phyloP scores from a whole-genome alignment of 30 jellyfish, hydroid and myxozoan genomes.

The Chironex yamaguchii region DNA sequence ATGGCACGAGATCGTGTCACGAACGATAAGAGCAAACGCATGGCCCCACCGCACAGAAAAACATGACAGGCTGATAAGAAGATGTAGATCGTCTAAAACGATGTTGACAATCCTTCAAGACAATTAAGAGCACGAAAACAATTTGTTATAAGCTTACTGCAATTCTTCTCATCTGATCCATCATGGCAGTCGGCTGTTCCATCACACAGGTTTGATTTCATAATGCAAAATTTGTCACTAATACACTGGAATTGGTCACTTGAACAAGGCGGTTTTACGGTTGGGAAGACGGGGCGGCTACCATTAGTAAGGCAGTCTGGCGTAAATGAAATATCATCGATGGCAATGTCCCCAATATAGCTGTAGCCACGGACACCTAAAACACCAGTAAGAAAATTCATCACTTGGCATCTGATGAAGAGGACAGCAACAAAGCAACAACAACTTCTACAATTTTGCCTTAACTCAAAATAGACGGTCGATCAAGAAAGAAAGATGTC shows the following conservation, averaged over 20 bases:
- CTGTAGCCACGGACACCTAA: constrained; percentile 86
- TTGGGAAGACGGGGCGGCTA: constrained; percentile 94
- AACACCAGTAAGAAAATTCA: background rate
- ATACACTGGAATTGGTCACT: constrained; percentile 68
- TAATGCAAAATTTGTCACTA: constrained; percentile 68
- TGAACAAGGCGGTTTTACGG: constrained; percentile 80
- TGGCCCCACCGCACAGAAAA: background rate
- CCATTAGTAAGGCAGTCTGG: constrained; percentile 97
- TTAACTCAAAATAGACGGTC: background rate
- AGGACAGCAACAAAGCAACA: too few relatives aligned
- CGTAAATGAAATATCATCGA: constrained; percentile 90
- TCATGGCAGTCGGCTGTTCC: constrained; percentile 82
- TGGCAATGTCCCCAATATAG: constrained; percentile 94
- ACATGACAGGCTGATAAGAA: background rate
- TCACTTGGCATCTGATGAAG: too few relatives aligned
- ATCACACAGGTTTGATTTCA: constrained; percentile 67
- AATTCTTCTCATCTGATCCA: constrained; percentile 87
- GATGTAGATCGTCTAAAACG: background rate
- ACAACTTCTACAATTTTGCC: too few relatives aligned
- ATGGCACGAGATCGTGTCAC: too few relatives aligned
- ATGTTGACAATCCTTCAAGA: too few relatives aligned
- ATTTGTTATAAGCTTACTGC: constrained; percentile 45
- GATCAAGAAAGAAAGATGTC: background rate
- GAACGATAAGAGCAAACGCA: too few relatives aligned
- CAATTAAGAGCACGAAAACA: too few relatives aligned